Conservation (phyloP, 2,888 invertebrate species). For the Synanthedon tipuliformis region DNA sequence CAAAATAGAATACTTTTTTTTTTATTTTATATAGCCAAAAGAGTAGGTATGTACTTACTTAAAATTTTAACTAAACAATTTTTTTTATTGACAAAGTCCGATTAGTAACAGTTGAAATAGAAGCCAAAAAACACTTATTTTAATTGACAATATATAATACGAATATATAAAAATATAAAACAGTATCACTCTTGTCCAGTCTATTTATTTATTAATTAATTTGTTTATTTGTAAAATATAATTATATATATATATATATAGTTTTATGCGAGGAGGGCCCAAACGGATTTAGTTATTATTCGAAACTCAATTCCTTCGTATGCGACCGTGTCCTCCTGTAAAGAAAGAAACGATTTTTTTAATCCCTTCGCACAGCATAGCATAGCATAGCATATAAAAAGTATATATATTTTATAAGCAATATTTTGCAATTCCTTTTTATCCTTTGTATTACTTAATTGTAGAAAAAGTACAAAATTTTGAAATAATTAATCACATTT, state of each 20-base stretch:
- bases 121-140: not conserved
- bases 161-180: constrained; percentile 26
- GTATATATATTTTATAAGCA: too few species aligned
- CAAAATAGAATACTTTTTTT: too few species aligned
- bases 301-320: constrained; percentile 57
- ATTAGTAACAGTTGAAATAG: not conserved
- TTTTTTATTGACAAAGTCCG: too few species aligned
- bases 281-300: constrained; percentile 53
- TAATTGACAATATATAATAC: constrained; percentile 1
- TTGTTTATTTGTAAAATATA: constrained; percentile 1
- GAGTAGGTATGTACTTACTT: too few species aligned
- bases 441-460: too few species aligned
- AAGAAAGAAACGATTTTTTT: constrained; percentile 10
- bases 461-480: too few species aligned
- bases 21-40: too few species aligned
- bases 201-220: constrained; percentile 4
- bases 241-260: too few species aligned
- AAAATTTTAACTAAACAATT: too few species aligned
- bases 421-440: too few species aligned
- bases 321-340: constrained; percentile 65
- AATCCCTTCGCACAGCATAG: not conserved
- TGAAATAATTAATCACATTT: too few species aligned
- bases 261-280: constrained; percentile 46
- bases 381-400: not conserved
- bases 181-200: constrained; percentile 15